A percentile compares a stretch with the other conserved stretches of the same genome.
Conservation (phyloP, 2,113 vertebrate genomes). For the Dasyornis broadbenti region DNA sequence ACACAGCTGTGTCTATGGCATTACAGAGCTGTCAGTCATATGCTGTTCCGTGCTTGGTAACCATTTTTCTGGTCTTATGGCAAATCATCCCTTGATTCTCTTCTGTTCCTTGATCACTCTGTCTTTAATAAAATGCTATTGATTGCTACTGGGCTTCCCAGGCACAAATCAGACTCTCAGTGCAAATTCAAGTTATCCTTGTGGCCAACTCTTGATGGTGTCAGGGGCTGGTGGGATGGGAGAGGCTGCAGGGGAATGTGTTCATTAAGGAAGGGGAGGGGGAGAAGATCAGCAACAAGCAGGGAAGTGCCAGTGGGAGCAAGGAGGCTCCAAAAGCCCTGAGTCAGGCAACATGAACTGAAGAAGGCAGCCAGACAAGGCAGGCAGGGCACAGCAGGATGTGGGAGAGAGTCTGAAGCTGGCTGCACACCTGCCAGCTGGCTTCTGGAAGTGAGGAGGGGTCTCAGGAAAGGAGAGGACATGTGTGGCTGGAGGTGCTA, state of each 20-base stretch:
- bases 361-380: not conserved
- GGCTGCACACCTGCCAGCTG: not conserved
- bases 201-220: fast-evolving
- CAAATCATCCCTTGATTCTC: not conserved
- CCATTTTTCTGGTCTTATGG: not conserved
- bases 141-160: not conserved
- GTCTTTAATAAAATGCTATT: not conserved
- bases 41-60: not conserved
- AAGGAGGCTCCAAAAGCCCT: not conserved
- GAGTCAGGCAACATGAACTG: not conserved
- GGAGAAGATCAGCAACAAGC: not conserved
- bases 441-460: not conserved
- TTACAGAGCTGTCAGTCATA: not conserved
- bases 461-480: not conserved
- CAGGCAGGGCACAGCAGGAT: not conserved
- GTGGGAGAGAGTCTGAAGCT: not conserved
- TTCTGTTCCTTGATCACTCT: not conserved
- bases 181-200: not conserved
- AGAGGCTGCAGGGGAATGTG: not conserved
- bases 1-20: not conserved
- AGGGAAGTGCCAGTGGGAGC: not conserved
- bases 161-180: not conserved
- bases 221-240: not conserved
- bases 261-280: not conserved
- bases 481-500: not conserved